Conservation (phyloP, 1,140 invertebrate genomes). For the Steinernema khuongi region DNA sequence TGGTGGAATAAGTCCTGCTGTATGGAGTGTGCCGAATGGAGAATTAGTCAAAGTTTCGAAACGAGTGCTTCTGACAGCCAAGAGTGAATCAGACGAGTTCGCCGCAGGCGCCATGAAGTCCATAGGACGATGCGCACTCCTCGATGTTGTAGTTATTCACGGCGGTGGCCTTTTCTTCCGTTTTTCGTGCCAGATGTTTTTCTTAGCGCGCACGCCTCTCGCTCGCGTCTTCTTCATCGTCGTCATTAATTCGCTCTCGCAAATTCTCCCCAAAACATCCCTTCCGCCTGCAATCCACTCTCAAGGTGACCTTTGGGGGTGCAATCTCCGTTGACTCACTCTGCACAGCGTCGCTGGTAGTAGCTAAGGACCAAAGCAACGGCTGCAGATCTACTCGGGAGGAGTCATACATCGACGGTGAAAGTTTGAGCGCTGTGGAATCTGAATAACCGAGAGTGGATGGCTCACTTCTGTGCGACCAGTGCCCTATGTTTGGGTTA, state of each 20-base stretch:
- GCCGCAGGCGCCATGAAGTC: slow-evolving; percentile 12
- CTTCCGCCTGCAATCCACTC: slow-evolving; percentile 20
- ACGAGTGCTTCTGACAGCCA: background rate
- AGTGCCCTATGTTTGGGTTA: background rate
- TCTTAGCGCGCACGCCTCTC: background rate
- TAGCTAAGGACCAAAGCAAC: no score
- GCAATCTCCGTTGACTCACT: background rate
- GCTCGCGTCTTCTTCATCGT: background rate
- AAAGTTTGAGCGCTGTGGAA: background rate
- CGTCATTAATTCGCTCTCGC: slow-evolving; percentile 11
- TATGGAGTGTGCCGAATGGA: no score
- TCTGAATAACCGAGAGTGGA: background rate
- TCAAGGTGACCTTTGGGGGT: background rate
- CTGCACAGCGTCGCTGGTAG: background rate
- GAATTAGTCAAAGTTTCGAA: slow-evolving; percentile 9
- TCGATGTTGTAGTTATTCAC: slow-evolving; percentile 12
- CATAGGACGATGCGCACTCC: background rate
- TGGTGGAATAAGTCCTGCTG: no score
- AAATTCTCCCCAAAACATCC: slow-evolving; percentile 13
- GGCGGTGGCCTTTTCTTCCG: slow-evolving; percentile 13
- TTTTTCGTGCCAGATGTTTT: slow-evolving; percentile 11
- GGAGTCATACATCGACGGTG: background rate
- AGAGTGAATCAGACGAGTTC: slow-evolving; percentile 2
- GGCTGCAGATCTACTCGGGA: no score
- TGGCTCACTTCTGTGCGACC: background rate